phyloP scores from a whole-genome alignment of 2,888 invertebrate genomes.

The Oithona nana region DNA sequence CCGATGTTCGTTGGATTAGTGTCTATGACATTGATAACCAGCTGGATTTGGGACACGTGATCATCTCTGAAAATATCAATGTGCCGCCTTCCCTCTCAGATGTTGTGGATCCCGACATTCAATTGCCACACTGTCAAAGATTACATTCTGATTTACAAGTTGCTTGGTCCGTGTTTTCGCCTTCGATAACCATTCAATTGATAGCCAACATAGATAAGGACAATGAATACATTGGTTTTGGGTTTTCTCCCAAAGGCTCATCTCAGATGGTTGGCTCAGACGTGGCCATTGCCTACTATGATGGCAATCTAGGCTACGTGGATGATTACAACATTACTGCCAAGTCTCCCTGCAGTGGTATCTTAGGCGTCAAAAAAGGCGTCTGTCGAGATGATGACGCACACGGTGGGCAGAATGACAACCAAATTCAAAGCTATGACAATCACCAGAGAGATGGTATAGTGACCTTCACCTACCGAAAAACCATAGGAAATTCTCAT shows the following conservation, averaged over 20 bases:
- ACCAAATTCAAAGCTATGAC: slow-evolving; percentile 66
- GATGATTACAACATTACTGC: slow-evolving; percentile 70
- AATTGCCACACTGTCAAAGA: slow-evolving; percentile 62
- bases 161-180: slow-evolving; percentile 77
- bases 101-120: slow-evolving; percentile 29
- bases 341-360: slow-evolving; percentile 55
- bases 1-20: slow-evolving; percentile 63
- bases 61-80: slow-evolving; percentile 58
- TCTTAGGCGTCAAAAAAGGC: slow-evolving; percentile 63
- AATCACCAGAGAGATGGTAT: no score
- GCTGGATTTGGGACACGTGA: slow-evolving; percentile 48
- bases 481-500: slow-evolving; percentile 50
- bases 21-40: slow-evolving; percentile 49
- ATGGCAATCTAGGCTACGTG: slow-evolving; percentile 49
- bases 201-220: slow-evolving; percentile 31
- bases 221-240: slow-evolving; percentile 72
- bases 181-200: slow-evolving; percentile 44
- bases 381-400: slow-evolving; percentile 66
- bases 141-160: slow-evolving; percentile 63
- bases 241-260: slow-evolving; percentile 46
- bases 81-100: slow-evolving; percentile 44
- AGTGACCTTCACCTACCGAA: slow-evolving; percentile 54
- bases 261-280: slow-evolving; percentile 71
- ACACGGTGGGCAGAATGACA: slow-evolving; percentile 54
- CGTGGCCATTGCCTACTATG: slow-evolving; percentile 54